A percentile compares a stretch with the other conserved stretches of the same genome.
Conservation (phyloP, 1,140 invertebrate genomes). For the Camponotus floridanus region DNA sequence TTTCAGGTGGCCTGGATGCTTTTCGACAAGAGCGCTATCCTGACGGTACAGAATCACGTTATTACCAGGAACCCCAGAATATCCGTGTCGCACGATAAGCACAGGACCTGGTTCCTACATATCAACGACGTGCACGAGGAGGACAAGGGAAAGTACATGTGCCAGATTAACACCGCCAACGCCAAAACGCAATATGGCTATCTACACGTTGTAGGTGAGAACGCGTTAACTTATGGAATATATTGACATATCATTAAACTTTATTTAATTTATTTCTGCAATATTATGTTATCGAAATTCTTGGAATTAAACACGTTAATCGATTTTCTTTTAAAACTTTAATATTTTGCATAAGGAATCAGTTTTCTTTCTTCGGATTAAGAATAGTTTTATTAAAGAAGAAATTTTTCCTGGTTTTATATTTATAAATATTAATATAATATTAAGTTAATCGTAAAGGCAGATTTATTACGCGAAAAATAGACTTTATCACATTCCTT, state of each 20-base stretch:
- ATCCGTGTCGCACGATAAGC: conserved; percentile 94
- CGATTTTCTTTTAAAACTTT: not conserved
- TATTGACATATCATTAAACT: conserved; percentile 8
- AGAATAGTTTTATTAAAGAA: not conserved
- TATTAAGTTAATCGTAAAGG: not conserved
- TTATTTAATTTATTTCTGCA: not conserved
- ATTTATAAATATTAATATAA: not conserved
- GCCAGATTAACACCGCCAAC: conserved; percentile 97
- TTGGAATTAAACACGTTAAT: not conserved
- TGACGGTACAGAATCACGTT: conserved; percentile 96
- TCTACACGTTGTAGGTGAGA: conserved; percentile 96
- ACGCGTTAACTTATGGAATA: conserved; percentile 51
- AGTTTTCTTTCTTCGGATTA: not conserved
- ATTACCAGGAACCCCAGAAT: conserved; percentile 97
- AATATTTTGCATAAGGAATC: not conserved
- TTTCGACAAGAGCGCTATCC: conserved; percentile 96
- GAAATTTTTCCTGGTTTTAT: not conserved
- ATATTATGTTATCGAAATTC: not conserved
- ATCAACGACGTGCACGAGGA: conserved; percentile 96
- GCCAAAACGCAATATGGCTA: conserved; percentile 97
- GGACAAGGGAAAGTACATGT: conserved; percentile 97
- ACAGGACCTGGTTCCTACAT: conserved; percentile 96
- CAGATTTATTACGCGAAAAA: not conserved
- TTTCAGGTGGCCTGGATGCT: conserved; percentile 97
- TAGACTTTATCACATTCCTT: too few species aligned